These are phyloP conservation scores for Thysanoteuthis rhombus DNA, from an alignment of 2,888 invertebrate genomes.

Conservation along the genomic window DNA sequence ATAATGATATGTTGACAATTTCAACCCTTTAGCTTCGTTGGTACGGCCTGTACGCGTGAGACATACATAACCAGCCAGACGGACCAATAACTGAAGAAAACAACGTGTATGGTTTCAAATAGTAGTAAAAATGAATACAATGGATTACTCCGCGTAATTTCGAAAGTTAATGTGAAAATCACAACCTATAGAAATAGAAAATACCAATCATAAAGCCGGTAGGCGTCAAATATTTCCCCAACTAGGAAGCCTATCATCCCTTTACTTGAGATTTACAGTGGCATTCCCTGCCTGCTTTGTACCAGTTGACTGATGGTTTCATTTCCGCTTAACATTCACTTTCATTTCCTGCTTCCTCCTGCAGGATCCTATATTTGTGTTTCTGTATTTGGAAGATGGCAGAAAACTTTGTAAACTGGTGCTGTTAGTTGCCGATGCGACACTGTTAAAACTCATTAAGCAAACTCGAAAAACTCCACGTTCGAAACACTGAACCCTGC, in stretches of 20 bases:
- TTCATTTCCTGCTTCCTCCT: neutral
- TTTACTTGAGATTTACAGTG: neutral
- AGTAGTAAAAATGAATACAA: too few species aligned
- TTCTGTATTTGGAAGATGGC: neutral
- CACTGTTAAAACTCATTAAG: neutral
- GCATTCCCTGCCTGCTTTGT: neutral
- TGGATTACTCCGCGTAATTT: neutral
- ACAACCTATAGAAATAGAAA: neutral
- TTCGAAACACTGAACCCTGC: neutral
- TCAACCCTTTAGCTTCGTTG: too few species aligned
- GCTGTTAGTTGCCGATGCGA: neutral
- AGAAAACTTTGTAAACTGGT: neutral
- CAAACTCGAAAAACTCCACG: neutral
- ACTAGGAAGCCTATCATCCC: neutral
- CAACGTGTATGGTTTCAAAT: too few species aligned
- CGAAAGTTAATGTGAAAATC: neutral
- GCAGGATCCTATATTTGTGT: neutral
- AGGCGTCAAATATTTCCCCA: neutral
- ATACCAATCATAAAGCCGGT: neutral
- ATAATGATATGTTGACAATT: too few species aligned
- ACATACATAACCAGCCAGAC: too few species aligned
- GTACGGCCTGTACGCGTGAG: too few species aligned
- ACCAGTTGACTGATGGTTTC: slow-evolving; percentile 12
- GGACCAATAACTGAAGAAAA: too few species aligned
- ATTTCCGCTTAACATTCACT: neutral